Evolutionary conservation across 2,797 vertebrate genomes (phyloP).

Genomic region (Onychomys torridus): DNA sequence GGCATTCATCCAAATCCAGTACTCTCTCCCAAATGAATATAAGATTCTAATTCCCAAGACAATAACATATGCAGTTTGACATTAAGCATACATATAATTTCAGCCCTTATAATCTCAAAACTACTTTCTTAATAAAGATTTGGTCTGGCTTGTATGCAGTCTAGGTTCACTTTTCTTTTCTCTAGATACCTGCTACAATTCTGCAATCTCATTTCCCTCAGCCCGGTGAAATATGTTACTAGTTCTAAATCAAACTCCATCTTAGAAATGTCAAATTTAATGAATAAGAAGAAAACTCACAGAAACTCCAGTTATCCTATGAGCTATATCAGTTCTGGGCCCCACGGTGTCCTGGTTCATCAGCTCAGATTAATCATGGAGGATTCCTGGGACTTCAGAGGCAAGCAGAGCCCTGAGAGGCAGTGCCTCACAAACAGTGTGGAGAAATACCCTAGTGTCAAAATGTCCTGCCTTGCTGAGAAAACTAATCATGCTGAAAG

Average conservation of each 20-base stretch:
- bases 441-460: slow-evolving; percentile 15
- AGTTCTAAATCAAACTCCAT: slow-evolving; percentile 50
- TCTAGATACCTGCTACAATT: background rate
- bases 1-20: background rate
- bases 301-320: slow-evolving; percentile 10
- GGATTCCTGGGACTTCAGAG: background rate
- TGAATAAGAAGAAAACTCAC: slow-evolving; percentile 57
- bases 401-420: background rate
- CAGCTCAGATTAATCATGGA: slow-evolving; percentile 5
- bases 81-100: background rate
- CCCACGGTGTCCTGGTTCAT: slow-evolving; percentile 5
- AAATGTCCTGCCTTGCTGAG: background rate
- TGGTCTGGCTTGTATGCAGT: slow-evolving; percentile 36
- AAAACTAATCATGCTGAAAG: background rate
- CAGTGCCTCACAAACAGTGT: background rate
- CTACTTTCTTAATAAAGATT: background rate
- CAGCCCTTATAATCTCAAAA: background rate
- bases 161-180: slow-evolving; percentile 27
- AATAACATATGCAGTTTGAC: background rate
- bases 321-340: background rate
- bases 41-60: background rate
- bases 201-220: slow-evolving; percentile 48
- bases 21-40: background rate
- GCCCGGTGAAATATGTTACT: slow-evolving; percentile 10
- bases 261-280: slow-evolving; percentile 74